phyloP scores from a whole-genome alignment of 1,140 invertebrate species.

The Grapholita molesta region DNA sequence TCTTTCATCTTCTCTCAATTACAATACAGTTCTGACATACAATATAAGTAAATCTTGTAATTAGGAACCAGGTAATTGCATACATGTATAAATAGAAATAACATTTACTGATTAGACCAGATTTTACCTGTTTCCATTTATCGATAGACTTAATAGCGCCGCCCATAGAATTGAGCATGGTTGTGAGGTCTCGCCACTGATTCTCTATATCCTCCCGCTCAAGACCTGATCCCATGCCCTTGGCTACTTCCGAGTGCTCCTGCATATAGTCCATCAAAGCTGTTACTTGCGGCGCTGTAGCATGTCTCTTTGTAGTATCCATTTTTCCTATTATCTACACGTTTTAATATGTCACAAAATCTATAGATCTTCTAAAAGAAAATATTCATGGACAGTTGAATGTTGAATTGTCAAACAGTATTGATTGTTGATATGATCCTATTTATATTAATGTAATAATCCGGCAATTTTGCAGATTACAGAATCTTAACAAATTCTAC shows the following conservation, averaged over 20 bases:
- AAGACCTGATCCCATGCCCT: slow-evolving; percentile 21
- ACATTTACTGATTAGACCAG: neutral
- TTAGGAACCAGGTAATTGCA: too few relatives aligned
- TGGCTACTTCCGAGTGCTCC: slow-evolving; percentile 24
- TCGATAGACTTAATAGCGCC: slow-evolving; percentile 30
- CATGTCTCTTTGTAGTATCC: slow-evolving; percentile 22
- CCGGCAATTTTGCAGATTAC: too few relatives aligned
- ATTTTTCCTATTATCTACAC: slow-evolving; percentile 6
- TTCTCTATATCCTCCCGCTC: slow-evolving; percentile 27
- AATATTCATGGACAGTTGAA: neutral
- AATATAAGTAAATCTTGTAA: too few relatives aligned
- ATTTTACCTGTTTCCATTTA: slow-evolving; percentile 30
- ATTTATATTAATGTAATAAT: too few relatives aligned
- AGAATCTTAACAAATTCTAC: too few relatives aligned
- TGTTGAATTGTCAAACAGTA: neutral
- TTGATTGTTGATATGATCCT: neutral
- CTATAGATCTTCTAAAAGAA: neutral
- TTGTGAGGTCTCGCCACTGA: slow-evolving; percentile 27
- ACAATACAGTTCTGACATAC: too few relatives aligned
- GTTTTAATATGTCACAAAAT: neutral
- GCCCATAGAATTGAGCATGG: slow-evolving; percentile 29
- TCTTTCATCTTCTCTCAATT: too few relatives aligned
- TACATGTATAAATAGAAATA: too few relatives aligned
- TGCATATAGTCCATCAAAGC: slow-evolving; percentile 31
- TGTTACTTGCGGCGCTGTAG: slow-evolving; percentile 21